A percentile compares a stretch with the other conserved stretches of the same genome.
Conservation (phyloP, 2,797 vertebrate species). For the Cryptoblepharus egeriae region DNA sequence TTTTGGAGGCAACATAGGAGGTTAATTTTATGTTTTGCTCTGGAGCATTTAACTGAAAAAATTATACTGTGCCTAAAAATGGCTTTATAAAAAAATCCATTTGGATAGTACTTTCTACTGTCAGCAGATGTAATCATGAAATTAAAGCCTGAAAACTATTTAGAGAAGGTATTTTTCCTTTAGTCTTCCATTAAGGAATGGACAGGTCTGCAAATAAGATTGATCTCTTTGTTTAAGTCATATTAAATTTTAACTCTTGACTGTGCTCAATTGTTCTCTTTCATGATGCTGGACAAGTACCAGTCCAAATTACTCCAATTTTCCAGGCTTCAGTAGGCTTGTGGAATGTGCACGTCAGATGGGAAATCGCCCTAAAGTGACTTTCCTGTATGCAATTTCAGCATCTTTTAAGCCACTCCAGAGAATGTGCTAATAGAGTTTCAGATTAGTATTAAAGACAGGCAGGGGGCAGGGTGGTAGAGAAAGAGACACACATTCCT, state of each 20-base stretch:
- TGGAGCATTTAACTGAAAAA: background rate
- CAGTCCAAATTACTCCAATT: constrained; percentile 38
- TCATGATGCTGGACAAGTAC: constrained; percentile 28
- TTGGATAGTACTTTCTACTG: background rate
- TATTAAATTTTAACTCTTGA: constrained; percentile 21
- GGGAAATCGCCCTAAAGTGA: constrained; percentile 21
- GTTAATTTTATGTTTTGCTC: background rate
- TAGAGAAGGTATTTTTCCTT: background rate
- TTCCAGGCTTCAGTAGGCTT: constrained; percentile 33
- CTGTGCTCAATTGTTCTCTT: constrained; percentile 14
- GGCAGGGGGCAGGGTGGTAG: background rate
- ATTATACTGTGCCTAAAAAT: no score
- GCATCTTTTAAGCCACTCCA: constrained; percentile 10
- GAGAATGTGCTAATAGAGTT: background rate
- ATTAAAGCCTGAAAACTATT: background rate
- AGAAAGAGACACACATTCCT: background rate
- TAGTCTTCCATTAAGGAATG: background rate
- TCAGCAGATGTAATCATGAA: background rate
- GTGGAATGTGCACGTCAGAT: constrained; percentile 30
- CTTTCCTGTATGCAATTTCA: constrained; percentile 20
- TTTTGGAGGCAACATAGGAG: no score
- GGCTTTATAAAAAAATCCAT: background rate
- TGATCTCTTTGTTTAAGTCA: constrained; percentile 10
- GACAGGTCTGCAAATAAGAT: constrained; percentile 10
- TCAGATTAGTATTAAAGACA: background rate